Percentiles rank a stretch among this genome's conserved stretches.
phyloP scores from a whole-genome alignment of 2,797 vertebrate genomes.

The Pterois miles region DNA sequence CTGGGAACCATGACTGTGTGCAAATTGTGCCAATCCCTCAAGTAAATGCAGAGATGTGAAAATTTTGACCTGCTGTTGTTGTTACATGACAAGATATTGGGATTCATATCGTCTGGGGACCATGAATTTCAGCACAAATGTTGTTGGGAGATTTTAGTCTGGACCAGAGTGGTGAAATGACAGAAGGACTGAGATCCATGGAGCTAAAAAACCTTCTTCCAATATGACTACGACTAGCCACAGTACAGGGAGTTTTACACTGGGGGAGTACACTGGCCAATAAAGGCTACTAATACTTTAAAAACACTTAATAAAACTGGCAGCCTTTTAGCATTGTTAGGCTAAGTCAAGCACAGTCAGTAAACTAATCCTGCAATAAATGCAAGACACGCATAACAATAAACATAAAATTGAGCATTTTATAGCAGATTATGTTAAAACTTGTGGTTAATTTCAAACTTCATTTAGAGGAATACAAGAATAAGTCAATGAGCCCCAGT shows the following conservation, averaged over 20 bases:
- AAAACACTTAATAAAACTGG: not conserved
- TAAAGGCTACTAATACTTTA: not conserved
- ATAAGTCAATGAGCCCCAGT: not conserved
- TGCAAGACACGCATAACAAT: not conserved
- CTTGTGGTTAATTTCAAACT: not conserved
- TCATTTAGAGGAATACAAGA: not conserved
- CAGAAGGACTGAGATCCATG: not conserved
- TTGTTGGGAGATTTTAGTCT: not conserved
- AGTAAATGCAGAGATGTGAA: not conserved
- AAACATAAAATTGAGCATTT: not conserved
- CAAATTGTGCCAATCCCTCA: not conserved
- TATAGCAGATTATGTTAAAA: not conserved
- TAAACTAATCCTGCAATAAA: constrained; percentile 11
- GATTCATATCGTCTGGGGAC: not conserved
- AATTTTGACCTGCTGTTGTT: not conserved
- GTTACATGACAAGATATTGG: not conserved
- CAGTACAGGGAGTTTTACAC: not conserved
- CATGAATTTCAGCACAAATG: not conserved
- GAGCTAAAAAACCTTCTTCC: not conserved
- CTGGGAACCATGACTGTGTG: not conserved
- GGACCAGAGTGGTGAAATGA: not conserved
- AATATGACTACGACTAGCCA: not conserved
- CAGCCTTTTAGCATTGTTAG: not conserved
- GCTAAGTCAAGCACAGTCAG: not conserved
- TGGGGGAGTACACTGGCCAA: not conserved